A percentile compares a stretch with the other conserved stretches of the same genome.
These are phyloP conservation scores for Unio pictorum DNA, from an alignment of 2,888 invertebrate genomes.

Conservation along the genomic window DNA sequence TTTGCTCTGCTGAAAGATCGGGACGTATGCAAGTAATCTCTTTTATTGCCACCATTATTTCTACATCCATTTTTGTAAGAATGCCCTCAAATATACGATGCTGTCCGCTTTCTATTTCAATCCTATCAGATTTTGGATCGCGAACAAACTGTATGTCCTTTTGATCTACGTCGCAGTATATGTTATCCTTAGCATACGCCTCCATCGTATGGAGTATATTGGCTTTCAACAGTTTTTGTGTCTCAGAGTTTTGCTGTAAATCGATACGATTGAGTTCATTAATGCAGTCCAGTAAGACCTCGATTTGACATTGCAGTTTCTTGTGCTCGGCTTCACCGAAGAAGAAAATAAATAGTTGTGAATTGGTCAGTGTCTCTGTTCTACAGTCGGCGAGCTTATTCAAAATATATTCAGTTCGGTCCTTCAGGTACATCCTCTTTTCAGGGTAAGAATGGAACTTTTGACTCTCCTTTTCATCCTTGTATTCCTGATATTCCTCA, in stretches of 20 bases:
- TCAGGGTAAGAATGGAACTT: constrained; percentile 3
- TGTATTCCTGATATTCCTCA: constrained; percentile 14
- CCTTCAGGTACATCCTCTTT: constrained; percentile 3
- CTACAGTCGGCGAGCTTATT: too few species aligned
- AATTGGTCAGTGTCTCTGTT: not conserved
- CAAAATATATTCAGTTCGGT: too few species aligned
- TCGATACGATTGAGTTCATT: not conserved
- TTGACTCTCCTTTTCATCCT: constrained; percentile 7
- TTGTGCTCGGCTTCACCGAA: constrained; percentile 9
- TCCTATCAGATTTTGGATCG: too few species aligned
- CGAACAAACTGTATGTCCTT: constrained; percentile 1
- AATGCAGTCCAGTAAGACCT: not conserved
- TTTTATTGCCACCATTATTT: constrained; percentile 15
- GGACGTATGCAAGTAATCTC: constrained; percentile 5
- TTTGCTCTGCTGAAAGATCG: not conserved
- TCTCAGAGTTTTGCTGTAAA: not conserved
- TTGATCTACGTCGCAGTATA: constrained; percentile 2
- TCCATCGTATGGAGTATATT: constrained; percentile 3
- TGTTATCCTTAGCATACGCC: constrained; percentile 5
- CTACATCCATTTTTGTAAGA: not conserved
- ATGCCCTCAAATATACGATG: constrained; percentile 2
- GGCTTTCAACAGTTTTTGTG: too few species aligned
- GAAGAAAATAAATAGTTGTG: constrained; percentile 3
- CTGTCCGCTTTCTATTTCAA: too few species aligned
- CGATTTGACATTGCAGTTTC: constrained; percentile 1